Base-by-base conservation (phyloP, 2,888 invertebrate genomes). In the Tenthredo distinguenda region DNA sequence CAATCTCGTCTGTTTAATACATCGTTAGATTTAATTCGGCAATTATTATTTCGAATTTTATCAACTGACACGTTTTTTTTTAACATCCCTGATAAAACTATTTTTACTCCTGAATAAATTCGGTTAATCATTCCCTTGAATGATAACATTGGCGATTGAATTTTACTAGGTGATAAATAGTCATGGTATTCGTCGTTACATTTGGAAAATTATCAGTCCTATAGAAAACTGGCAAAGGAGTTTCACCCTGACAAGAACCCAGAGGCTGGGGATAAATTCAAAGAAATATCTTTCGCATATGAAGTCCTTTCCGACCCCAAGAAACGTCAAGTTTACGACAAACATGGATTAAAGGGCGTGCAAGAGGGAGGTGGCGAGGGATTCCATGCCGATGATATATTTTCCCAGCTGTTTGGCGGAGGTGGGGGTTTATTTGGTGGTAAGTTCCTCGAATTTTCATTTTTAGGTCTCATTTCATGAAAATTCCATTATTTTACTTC, bases 201-300 rank as follows among this genome's bases (percentile, higher is more conserved):
- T 55, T 77, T 34, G 55, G 55, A 77, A 43, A 74, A 74, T 93
- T 95, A 94, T 88, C 94, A 98, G 98, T 97, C 97, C 91, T 99
- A 99, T 93, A 96, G 97, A 91, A 98, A 97, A 94, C 94, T 99
- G 91, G 99, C 99, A 31, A 98, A 98, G 94, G 98, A 98, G 95
- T 98, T 96, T 93, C 99, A 99, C 94, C 99, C 99, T 91, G 95
- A 99, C 94, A 96, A 99, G 95, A 96, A 99, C 95, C 96, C 96
- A 55, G 97, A 97, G 88, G 97, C 98, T 86, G 98, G 98, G 85
- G 98, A 99, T 92, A 98, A 97, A 95, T 98, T 99, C 92, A 98
- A 99, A 94, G 99, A 99, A 95, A 99, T 99, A 90, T 98, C 98
- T 86, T 98, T 97, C 94, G 99, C 99, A 0, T 98, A 99, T 93